A percentile compares a stretch with the other conserved stretches of the same genome.
Conservation (phyloP, 2,797 vertebrate species). For the Urocyon cinereoargenteus region DNA sequence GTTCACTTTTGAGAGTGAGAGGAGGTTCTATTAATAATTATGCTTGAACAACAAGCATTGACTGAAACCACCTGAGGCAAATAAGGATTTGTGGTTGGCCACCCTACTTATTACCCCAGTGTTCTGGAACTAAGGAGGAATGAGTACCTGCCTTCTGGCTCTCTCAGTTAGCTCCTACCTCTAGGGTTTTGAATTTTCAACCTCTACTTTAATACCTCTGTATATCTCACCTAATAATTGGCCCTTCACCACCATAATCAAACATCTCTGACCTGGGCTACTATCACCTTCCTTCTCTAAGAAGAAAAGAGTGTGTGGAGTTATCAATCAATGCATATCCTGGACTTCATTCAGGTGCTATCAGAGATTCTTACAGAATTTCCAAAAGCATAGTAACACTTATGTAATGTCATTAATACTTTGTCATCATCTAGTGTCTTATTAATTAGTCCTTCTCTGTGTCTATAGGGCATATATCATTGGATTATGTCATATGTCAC, state of each 20-base stretch:
- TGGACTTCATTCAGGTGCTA: constrained; percentile 4
- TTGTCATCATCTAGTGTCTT: not conserved
- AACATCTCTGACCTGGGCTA: not conserved
- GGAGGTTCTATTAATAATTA: constrained; percentile 42
- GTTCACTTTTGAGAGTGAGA: not conserved
- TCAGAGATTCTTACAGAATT: constrained; percentile 41
- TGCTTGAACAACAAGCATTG: not conserved
- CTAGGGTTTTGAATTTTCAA: constrained; percentile 17
- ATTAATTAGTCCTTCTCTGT: constrained; percentile 26
- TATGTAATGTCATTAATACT: not conserved
- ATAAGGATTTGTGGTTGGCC: not conserved
- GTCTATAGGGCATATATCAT: not conserved
- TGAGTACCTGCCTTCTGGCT: not conserved
- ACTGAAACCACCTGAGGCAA: not conserved
- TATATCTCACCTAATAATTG: not conserved
- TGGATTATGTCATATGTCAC: not conserved
- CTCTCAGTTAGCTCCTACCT: not conserved
- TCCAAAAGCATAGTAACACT: not conserved
- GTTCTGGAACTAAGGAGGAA: not conserved
- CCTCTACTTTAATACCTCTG: constrained; percentile 23
- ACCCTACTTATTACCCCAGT: not conserved
- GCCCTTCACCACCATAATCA: not conserved
- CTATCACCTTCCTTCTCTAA: not conserved
- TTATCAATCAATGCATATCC: not conserved
- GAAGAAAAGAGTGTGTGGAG: not conserved